Percentiles rank a stretch among this genome's conserved stretches.
These are phyloP conservation scores for Drosophila nikananu DNA, from an alignment of 1,140 invertebrate species.

Conservation along the genomic window DNA sequence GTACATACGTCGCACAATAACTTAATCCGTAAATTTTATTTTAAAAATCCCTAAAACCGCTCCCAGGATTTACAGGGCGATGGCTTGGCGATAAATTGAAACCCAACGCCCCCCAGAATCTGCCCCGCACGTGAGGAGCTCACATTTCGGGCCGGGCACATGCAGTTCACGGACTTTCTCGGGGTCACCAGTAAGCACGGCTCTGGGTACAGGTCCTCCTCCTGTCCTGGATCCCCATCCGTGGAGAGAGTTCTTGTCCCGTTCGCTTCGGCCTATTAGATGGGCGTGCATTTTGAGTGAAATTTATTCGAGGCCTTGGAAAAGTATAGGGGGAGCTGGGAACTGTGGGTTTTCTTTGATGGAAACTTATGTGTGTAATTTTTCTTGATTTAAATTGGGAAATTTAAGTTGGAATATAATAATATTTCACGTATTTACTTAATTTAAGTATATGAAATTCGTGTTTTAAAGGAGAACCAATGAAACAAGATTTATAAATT, in stretches of 20 bases:
- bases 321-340: constrained; percentile 1
- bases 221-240: constrained; percentile 2
- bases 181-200: constrained; percentile 21
- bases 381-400: not conserved
- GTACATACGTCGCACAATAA: constrained; percentile 70
- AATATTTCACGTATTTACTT: not conserved
- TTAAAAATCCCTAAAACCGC: constrained; percentile 80
- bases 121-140: constrained; percentile 35
- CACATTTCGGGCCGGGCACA: constrained; percentile 19
- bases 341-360: constrained; percentile 17
- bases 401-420: no score
- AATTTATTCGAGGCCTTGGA: constrained; percentile 14
- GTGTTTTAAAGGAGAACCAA: no score
- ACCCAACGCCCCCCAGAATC: constrained; percentile 52
- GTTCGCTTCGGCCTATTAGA: constrained; percentile 58
- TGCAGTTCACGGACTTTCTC: constrained; percentile 14
- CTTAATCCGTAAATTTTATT: constrained; percentile 85
- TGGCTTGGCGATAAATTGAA: constrained; percentile 74
- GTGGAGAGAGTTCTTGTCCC: constrained; percentile 14
- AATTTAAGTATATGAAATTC: not conserved
- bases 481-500: no score
- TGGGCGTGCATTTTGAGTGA: constrained; percentile 50
- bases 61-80: constrained; percentile 66
- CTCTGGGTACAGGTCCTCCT: constrained; percentile 6
- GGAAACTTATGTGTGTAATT: no score